These are phyloP conservation scores for Sitodiplosis mosellana DNA, from an alignment of 1,140 invertebrate genomes.

Conservation along the genomic window DNA sequence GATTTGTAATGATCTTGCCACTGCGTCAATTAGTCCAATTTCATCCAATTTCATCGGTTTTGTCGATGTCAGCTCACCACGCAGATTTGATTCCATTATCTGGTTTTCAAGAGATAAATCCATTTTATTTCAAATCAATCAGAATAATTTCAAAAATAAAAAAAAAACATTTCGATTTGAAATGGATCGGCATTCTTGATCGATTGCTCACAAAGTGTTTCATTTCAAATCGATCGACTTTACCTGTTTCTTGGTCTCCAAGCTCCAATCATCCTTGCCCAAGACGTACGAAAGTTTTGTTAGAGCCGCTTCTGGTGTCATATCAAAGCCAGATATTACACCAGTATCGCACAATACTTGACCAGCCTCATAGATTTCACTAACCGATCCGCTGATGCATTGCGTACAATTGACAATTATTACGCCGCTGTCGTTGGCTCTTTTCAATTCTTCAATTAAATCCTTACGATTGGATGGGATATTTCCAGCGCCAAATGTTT, in stretches of 20 bases:
- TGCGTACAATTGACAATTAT: conserved; percentile 89
- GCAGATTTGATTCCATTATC: conserved; percentile 63
- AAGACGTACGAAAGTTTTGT: conserved; percentile 84
- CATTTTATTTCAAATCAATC: no score
- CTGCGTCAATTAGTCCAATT: conserved; percentile 42
- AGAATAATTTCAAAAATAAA: conserved; percentile 5
- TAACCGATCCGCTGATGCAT: conserved; percentile 60
- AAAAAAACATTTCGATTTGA: conserved; percentile 3
- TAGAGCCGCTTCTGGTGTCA: conserved; percentile 88
- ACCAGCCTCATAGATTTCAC: conserved; percentile 65
- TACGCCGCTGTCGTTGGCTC: conserved; percentile 58
- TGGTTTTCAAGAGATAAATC: no score
- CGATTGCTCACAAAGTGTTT: no score
- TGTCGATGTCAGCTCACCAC: conserved; percentile 33
- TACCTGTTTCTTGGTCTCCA: conserved; percentile 50
- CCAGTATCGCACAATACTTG: conserved; percentile 40
- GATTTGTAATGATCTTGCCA: conserved; percentile 43
- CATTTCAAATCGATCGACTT: conserved; percentile 8
- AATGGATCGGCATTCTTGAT: no score
- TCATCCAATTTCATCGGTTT: conserved; percentile 29
- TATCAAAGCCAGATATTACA: conserved; percentile 77
- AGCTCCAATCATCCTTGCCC: conserved; percentile 58
- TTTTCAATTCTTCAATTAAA: conserved; percentile 51
- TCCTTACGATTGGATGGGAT: conserved; percentile 71
- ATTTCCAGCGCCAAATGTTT: conserved; percentile 88